Conservation (phyloP, 2,113 vertebrate genomes). For the Campylomormyrus numenius region DNA sequence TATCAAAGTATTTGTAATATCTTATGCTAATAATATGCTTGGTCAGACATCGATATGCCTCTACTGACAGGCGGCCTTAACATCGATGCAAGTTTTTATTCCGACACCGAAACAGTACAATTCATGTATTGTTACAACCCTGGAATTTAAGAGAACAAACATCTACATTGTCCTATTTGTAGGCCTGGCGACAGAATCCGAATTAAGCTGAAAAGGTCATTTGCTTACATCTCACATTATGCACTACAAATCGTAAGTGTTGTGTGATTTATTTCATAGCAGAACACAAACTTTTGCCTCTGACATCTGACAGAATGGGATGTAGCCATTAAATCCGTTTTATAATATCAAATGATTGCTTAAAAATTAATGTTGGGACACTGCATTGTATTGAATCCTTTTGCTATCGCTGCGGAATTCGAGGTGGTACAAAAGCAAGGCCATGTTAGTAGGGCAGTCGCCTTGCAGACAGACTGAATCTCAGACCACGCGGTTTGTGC, state of each 20-base stretch:
- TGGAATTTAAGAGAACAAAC: not conserved
- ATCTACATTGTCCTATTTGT: not conserved
- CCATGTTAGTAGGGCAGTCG: not conserved
- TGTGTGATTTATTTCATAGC: not conserved
- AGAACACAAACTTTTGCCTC: not conserved
- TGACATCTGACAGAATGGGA: not conserved
- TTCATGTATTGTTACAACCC: not conserved
- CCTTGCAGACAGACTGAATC: not conserved
- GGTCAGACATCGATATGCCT: not conserved
- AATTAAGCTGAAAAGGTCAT: not conserved
- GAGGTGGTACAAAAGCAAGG: not conserved
- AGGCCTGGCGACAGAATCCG: not conserved
- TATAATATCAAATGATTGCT: not conserved
- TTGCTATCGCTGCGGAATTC: not conserved
- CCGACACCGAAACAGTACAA: not conserved
- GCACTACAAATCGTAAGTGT: not conserved
- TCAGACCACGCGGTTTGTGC: not conserved
- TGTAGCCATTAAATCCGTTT: not conserved
- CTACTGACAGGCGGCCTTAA: not conserved
- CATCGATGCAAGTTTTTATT: not conserved
- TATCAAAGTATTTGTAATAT: not conserved
- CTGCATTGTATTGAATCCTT: not conserved
- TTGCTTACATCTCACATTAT: not conserved
- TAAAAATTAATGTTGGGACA: not conserved
- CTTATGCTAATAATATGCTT: not conserved